Evolutionary conservation across 2,888 invertebrate genomes (phyloP), one percentile per base, ranked within the genome.

Genomic region (Nephrotoma flavescens): DNA sequence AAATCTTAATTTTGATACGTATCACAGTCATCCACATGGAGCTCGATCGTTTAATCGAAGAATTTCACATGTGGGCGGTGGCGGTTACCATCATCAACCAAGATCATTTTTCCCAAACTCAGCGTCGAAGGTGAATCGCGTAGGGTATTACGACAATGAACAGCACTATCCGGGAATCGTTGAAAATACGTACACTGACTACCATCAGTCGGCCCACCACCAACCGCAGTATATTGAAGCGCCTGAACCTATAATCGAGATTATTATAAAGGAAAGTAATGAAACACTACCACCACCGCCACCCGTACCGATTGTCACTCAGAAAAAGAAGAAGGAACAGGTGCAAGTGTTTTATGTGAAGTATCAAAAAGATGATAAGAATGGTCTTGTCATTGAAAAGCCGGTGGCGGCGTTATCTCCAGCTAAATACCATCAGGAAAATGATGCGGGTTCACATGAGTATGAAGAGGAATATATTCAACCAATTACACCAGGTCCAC

Each of bases 311-410:
- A 86, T 86, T 2, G 87, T 89, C 2, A 87, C 89, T 4, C 92
- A 92, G 19, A 93, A 93, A 88, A 93, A 94, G 88, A 96, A 96
- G 90, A 96, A 96, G 90, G 97, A 97, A 90, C 96, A 97, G 42
- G 96, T 97, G 57, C 97, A 97, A 89, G 97, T 97, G 0, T 97
- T 96, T 90, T 97, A 97, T 90, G 97, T 97, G 0, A 97, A 97
- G 91, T 97, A 97, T 90, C 96, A 96, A 90, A 97, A 97, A 90
- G 96, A 97, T 89, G 95, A 94, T 0, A 92, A 94, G 89, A 94
- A 95, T 12, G 95, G 95, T 88, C 93, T 97, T 11, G 94, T 96
- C 86, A 95, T 97, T 90, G 97, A 97, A 87, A 94, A 95, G 88
- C 97, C 97, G 0, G 93, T 97, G 41, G 95, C 96, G 7, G 96